These are phyloP conservation scores for Buteo buteo DNA, from an alignment of 2,113 vertebrate genomes.

Conservation along the genomic window DNA sequence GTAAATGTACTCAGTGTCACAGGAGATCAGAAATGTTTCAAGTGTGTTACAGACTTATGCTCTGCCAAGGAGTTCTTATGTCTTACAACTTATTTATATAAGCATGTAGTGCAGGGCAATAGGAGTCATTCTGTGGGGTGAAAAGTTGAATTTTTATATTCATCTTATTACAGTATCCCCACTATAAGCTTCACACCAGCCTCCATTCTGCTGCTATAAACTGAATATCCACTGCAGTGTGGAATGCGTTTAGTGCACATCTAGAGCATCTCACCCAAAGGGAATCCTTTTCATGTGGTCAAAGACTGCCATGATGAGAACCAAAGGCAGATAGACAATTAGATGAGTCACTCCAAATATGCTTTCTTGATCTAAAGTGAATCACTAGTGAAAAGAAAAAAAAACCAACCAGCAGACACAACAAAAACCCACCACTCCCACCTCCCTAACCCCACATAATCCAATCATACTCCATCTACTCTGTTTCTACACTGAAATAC, in stretches of 20 bases:
- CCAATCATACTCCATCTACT: neutral
- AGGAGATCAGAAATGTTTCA: neutral
- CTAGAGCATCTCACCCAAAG: neutral
- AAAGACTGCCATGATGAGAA: neutral
- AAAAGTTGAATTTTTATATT: neutral
- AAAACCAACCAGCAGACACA: no score
- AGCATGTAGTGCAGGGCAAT: neutral
- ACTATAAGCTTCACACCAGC: neutral
- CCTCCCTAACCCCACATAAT: neutral
- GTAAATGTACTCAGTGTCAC: neutral
- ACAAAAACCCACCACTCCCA: rapidly evolving
- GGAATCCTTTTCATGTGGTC: neutral
- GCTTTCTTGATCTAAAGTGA: neutral
- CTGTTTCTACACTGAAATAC: neutral
- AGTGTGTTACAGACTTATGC: neutral
- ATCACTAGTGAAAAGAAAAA: neutral
- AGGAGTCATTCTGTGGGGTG: neutral
- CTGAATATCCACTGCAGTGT: neutral
- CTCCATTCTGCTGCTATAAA: neutral
- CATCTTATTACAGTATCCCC: neutral
- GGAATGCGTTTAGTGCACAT: rapidly evolving
- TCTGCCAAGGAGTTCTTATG: neutral
- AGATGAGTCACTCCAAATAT: neutral
- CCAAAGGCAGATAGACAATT: neutral
- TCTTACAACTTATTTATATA: neutral